phyloP scores from a whole-genome alignment of 2,888 invertebrate species.

The Brenthis hecate region DNA sequence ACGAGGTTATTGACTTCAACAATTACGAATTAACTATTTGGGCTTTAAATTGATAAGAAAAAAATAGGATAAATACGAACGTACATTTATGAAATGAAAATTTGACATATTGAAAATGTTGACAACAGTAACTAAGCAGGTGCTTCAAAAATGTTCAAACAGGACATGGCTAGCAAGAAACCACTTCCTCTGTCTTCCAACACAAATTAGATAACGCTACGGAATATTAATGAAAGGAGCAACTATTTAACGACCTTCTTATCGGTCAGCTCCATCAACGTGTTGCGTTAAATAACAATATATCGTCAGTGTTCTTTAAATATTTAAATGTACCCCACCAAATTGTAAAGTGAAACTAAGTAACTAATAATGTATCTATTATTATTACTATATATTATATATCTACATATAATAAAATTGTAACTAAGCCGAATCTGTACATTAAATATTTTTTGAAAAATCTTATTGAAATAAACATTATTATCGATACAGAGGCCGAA shows the following conservation, averaged over 20 bases:
- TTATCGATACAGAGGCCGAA: too few relatives aligned
- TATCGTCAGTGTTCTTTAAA: background rate
- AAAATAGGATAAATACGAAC: background rate
- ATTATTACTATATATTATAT: too few relatives aligned
- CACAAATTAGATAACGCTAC: slow-evolving; percentile 67
- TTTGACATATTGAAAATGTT: background rate
- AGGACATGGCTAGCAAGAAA: slow-evolving; percentile 60
- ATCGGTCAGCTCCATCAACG: slow-evolving; percentile 42
- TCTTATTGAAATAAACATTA: too few relatives aligned
- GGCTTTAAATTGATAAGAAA: slow-evolving; percentile 20
- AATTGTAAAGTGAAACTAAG: background rate
- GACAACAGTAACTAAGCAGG: slow-evolving; percentile 37
- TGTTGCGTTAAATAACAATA: slow-evolving; percentile 28
- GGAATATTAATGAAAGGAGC: slow-evolving; percentile 68
- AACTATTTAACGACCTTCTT: slow-evolving; percentile 43
- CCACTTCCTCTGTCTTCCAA: slow-evolving; percentile 70
- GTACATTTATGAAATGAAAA: background rate
- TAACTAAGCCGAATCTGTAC: too few relatives aligned
- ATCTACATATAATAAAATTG: too few relatives aligned
- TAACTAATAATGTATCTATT: too few relatives aligned
- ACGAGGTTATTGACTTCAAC: slow-evolving; percentile 47
- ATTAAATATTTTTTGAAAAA: too few relatives aligned
- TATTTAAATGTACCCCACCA: background rate
- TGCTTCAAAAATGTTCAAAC: slow-evolving; percentile 55
- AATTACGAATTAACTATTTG: slow-evolving; percentile 8